Evolutionary conservation across 2,888 invertebrate species (phyloP).

Genomic region (Machimus rusticus): DNA sequence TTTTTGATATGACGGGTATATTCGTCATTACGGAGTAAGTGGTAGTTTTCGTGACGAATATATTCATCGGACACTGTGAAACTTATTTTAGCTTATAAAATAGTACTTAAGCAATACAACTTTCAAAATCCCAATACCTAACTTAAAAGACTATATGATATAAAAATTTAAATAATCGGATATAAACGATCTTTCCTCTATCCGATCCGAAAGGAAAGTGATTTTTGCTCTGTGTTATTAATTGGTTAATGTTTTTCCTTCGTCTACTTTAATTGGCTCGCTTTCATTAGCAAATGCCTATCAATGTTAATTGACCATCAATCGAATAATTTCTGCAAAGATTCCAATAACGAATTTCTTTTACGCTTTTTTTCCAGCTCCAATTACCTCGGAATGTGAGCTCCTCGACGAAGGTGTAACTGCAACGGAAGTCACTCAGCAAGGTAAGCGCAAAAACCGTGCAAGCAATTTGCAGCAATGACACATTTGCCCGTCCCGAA

Average conservation of each 20-base stretch:
- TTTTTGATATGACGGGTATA: no score
- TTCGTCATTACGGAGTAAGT: no score
- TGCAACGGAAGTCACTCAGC: background rate
- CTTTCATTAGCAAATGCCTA: background rate
- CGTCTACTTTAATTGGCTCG: background rate
- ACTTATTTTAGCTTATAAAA: no score
- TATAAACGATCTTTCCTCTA: no score
- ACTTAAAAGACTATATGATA: no score
- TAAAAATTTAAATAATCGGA: background rate
- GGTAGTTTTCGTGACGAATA: no score
- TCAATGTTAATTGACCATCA: background rate
- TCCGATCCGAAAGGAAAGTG: background rate
- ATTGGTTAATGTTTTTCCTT: background rate
- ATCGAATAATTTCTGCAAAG: background rate
- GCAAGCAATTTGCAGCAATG: background rate
- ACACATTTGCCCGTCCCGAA: background rate
- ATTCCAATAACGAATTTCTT: background rate
- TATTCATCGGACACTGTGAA: no score
- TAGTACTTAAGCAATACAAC: no score
- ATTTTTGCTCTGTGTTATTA: background rate
- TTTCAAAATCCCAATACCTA: no score
- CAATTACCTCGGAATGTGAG: conserved; percentile 20
- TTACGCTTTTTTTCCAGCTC: background rate
- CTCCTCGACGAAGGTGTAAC: background rate
- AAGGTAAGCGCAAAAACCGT: background rate